Base-by-base conservation (phyloP, 2,797 vertebrate species). In the Champsocephalus esox region DNA sequence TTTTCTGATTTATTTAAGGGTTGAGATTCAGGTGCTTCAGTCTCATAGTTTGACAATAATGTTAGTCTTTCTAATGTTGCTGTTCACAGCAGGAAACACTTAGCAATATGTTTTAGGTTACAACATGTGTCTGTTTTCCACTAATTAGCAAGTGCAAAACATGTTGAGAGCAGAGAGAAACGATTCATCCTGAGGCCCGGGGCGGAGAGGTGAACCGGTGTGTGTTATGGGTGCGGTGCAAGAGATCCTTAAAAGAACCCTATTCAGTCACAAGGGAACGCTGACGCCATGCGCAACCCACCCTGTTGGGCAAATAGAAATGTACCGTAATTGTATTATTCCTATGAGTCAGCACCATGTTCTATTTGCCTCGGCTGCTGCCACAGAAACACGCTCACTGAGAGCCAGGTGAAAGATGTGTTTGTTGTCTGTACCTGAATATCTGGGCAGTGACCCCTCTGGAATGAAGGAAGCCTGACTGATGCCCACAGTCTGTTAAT, bases 291-390 rank as follows among this genome's bases (percentile, higher is more conserved):
- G 45, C n/a, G 12, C n/a, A 66, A 46, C 80, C 83, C 86, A 65
- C 79, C 91, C 89, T 68, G 77, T 50, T 83, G 63, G 58, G 73
- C 78, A 94, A 94, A 94, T 83, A 92, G 57, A 91, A 87, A 81
- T 82, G 61, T 45, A 75, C 68, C 63, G 62, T 88, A 62, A 85
- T 87, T 71, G 73, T 85, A 82, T 88, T 90, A 89, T 90, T 88
- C 50, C 75, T 78, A 9, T 86, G 82, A 91, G 68, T 94, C 87
- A 91, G 77, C 4, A 46, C 71, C 64, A 50, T 77, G 45, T 74
- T 46, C 73, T 84, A 66, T 90, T 88, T 85, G 74, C 65, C 58
- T 65, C 34, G 11, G 51, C 65, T 56, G 75, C 74, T 72, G 65
- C 83, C 67, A 54, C 73, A 86, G 76, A 79, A 89, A 88, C 87